phyloP scores from a whole-genome alignment of 2,797 vertebrate species.

The Poeciliopsis presidionis region DNA sequence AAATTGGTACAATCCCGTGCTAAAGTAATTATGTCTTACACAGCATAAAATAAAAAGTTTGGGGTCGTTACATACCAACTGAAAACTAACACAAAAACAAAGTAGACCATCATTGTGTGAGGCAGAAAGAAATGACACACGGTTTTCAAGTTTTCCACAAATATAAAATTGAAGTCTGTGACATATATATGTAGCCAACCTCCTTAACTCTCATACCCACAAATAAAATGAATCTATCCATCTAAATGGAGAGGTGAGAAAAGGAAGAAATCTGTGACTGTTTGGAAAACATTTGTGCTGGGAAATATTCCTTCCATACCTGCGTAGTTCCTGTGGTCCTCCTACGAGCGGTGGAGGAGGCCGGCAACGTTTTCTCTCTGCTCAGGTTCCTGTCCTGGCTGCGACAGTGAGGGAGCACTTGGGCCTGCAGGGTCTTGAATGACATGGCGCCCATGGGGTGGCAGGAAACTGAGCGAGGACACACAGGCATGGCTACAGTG shows the following conservation, averaged over 20 bases:
- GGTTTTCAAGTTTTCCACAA: not conserved
- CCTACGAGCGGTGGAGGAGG: slow-evolving; percentile 77
- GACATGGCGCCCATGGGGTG: slow-evolving; percentile 91
- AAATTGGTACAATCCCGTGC: not conserved
- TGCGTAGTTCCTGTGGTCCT: slow-evolving; percentile 79
- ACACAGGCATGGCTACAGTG: slow-evolving; percentile 93
- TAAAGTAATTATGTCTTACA: not conserved
- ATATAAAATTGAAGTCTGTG: not conserved
- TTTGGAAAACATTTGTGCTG: not conserved
- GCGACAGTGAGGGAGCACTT: slow-evolving; percentile 74
- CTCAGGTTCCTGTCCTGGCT: slow-evolving; percentile 71
- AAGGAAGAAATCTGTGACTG: not conserved
- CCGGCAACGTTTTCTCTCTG: slow-evolving; percentile 48
- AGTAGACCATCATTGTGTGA: not conserved
- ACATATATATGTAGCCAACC: not conserved
- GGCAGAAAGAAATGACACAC: not conserved
- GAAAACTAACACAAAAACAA: not conserved
- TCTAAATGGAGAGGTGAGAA: not conserved
- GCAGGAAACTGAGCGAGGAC: slow-evolving; percentile 99
- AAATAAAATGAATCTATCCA: not conserved
- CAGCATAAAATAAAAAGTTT: not conserved
- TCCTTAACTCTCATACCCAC: not conserved
- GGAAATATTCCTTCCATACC: slow-evolving; percentile 62
- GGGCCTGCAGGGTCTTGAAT: slow-evolving; percentile 88
- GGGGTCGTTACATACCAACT: not conserved